Evolutionary conservation across 2,888 invertebrate genomes (phyloP).

Genomic region (Andrena dorsata): DNA sequence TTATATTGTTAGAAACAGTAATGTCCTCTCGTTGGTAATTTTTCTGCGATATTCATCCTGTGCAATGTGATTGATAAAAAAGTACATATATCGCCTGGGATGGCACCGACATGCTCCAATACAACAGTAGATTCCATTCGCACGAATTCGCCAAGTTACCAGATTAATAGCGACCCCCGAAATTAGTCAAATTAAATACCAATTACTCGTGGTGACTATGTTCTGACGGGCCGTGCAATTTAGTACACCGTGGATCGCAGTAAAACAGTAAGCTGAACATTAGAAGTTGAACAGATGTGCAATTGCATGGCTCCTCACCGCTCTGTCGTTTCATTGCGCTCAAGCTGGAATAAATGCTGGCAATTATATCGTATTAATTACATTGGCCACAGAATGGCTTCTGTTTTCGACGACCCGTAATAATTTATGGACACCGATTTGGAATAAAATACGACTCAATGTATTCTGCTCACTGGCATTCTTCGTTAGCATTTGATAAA

Average conservation of each 20-base stretch:
- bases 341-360: slow-evolving; percentile 7
- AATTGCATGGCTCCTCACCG: slow-evolving; percentile 11
- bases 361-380: slow-evolving; percentile 25
- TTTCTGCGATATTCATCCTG: no score
- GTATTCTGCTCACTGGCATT: not conserved
- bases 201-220: no score
- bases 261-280: slow-evolving; percentile 9
- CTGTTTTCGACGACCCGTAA: slow-evolving; percentile 6
- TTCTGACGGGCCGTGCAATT: not conserved
- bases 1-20: no score
- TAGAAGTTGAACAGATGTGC: slow-evolving; percentile 16
- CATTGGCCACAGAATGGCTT: not conserved
- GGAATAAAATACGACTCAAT: not conserved
- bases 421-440: not conserved
- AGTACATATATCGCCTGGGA: no score
- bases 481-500: no score
- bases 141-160: no score
- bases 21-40: no score
- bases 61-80: no score
- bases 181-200: no score
- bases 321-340: slow-evolving; percentile 15
- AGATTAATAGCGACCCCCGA: no score
- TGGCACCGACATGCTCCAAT: no score
- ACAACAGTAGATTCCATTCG: no score
- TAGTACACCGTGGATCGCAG: not conserved